A percentile compares a stretch with the other conserved stretches of the same genome.
Conservation (phyloP, 2,888 invertebrate genomes). For the Silvanus unidentatus region DNA sequence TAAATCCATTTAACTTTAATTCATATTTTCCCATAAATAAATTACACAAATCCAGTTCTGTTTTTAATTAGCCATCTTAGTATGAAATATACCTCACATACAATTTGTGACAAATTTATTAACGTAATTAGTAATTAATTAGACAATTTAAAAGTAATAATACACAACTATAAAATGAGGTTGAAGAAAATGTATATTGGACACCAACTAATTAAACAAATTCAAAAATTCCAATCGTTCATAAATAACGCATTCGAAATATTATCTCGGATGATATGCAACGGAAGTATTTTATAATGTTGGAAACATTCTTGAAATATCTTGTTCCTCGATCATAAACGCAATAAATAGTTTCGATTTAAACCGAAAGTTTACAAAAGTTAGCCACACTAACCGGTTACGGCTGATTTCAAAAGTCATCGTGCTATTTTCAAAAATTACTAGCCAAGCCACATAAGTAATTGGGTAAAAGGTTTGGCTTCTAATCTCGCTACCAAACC, state of each 20-base stretch:
- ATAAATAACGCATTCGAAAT: background rate
- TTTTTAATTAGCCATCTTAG: too few species aligned
- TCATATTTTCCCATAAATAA: constrained; percentile 4
- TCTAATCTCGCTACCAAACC: too few species aligned
- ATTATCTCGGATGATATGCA: background rate
- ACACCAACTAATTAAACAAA: background rate
- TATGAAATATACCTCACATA: too few species aligned
- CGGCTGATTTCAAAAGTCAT: too few species aligned
- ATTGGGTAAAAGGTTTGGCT: too few species aligned
- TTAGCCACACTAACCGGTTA: too few species aligned
- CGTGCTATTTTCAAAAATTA: too few species aligned
- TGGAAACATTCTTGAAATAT: constrained; percentile 33
- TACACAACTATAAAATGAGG: background rate
- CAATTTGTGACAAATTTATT: too few species aligned
- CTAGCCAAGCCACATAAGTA: too few species aligned
- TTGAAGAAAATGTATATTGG: background rate
- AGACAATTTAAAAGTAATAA: background rate
- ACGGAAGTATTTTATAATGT: constrained; percentile 3
- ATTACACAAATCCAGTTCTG: constrained; percentile 1
- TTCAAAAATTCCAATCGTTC: background rate
- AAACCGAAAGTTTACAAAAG: too few species aligned
- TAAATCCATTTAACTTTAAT: background rate
- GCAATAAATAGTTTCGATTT: too few species aligned
- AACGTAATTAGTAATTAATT: too few species aligned
- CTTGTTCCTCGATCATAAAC: constrained; percentile 11